Base-by-base conservation (phyloP, 2,797 vertebrate genomes). In the Microtus obscurus region DNA sequence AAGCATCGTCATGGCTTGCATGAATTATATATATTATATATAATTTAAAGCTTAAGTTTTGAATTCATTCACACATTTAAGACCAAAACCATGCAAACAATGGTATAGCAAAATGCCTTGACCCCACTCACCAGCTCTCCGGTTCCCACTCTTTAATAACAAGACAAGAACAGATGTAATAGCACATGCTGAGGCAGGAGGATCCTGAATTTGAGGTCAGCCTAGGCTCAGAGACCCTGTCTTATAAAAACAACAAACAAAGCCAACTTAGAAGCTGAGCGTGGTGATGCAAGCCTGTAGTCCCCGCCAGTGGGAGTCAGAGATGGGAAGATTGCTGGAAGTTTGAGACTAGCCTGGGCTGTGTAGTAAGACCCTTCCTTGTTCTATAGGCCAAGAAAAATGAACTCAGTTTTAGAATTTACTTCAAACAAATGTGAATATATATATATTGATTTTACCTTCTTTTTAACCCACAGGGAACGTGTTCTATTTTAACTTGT, bases 51-150 rank as follows among this genome's bases (percentile, higher is more conserved):
- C 5, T 59, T 53, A 59, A 40, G 34, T 77, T 89, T 86, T 96
- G 45, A 92, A 96, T n/a, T 65, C 4, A 74, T 85, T 89, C 45
- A 67, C 63, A 65, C 8, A 73, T 40, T 89, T 65, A 51, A 94
- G 45, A 79, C 53, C 56, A 56, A 86, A 92, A 31, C 43, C 73
- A 67, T 63, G 69, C 13, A 63, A 81, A 53, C 67, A 85, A 61
- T 7, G 45, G 25, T 59, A 43, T 19, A 17, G 21, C 67, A 94
- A 87, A 87, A 45, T 34, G 1, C 71, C 78, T 91, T 43, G 31
- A 27, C 3, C 29, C 59, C 14, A 3, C 11, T 27, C 51, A 88
- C 12, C 13, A 78, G 67, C 31, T 74, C 10, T 21, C 27, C 31
- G 25, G 23, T 34, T 78, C 9, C 65, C 27, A 79, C 27, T 92